Base-by-base conservation (phyloP, 1,140 invertebrate species). In the Bombus affinis region DNA sequence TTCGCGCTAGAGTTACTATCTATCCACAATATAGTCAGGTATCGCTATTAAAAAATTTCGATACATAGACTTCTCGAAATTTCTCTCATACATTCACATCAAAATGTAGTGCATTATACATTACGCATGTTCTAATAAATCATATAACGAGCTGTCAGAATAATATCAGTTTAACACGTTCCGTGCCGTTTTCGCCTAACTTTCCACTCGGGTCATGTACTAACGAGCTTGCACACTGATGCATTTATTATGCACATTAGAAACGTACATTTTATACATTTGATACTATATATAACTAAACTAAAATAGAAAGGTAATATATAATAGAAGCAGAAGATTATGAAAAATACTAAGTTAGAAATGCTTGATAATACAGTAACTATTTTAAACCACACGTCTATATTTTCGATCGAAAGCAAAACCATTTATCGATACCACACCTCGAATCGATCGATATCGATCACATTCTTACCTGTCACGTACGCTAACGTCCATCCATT, bases 361-460 rank as follows among this genome's bases (percentile, higher is more conserved):
- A 53, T 53, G 6, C 6, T 22, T 59, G 10, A 28, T 28, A 28
- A 28, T 28, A 62, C 28, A 13, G n/a, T n/a, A 62, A 28, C 59
- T 4, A 10, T 28, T 22, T 70, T 39, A 42, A 39, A 39, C 12
- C 68, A 25, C 68, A 39, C 13, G 25, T 6, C 1, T 1, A 25
- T 5, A 25, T 35, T 53, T 10, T 35, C 13, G 8, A 4, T 35
- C 10, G 1, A 35, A 53, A 35, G 13, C 32, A 53, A 75, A 74
- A 9, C 8, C 4, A 13, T 74, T 10, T 4, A 74, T n/a, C n/a
- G 47, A 42, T 28, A 72, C 18, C 44, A 25, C 32, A 25, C 44
- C 42, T 74, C 72, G 6, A 53, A 35, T 44, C 22, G 22, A 74
- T 74, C 73, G 44, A 75, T 53, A 53, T 75, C 73, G 44, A 75